Base-by-base conservation (phyloP, 2,797 vertebrate species). In the Chloroceryle inda region DNA sequence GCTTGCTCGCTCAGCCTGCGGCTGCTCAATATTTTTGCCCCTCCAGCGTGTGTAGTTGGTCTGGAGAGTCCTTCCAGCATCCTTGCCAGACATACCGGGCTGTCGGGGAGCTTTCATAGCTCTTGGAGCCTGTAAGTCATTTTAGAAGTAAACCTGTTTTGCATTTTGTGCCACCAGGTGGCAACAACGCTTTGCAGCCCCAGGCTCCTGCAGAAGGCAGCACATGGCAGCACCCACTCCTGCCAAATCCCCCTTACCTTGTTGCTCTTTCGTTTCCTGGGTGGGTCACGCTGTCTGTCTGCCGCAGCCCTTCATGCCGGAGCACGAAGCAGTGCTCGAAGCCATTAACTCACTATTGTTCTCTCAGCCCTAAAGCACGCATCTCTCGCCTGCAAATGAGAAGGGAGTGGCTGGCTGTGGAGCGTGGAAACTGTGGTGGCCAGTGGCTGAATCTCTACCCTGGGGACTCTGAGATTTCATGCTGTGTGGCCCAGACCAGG, bases 91-190 rank as follows among this genome's bases (percentile, higher is more conserved):
- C 19, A 24, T 23, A 13, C 11, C 18, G 4, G 4, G 31, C 61
- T 18, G 15, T 2, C 31, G 0, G 9, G 21, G 53, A 37, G 31
- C 35, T 8, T 21, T 8, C 29, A 1, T 1, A 44, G 49, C 27
- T 55, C 37, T 33, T 4, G 8, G 33, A 21, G 38, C 23, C 7
- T 19, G 0, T 0, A 1, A 20, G 26, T 6, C 6, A 2, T 21
- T 58, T 79, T 14, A 14, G 59, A 40, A 47, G 61, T 21, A 31
- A 11, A 3, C 5, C 38, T 6, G 83, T 1, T 53, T 52, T 58
- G 29, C 47, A 55, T 27, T 5, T 20, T n/a, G 27, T 90, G 75
- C 88, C 95, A 85, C 78, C 82, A 94, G 95, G 44, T 91, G 95
- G 95, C 92, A 92, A 82, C 84, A 91, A 58, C 11, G 33, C 59